Percentiles rank a stretch among this genome's conserved stretches.
These are phyloP conservation scores for Sitodiplosis mosellana DNA, from an alignment of 1,140 invertebrate species.

Conservation along the genomic window DNA sequence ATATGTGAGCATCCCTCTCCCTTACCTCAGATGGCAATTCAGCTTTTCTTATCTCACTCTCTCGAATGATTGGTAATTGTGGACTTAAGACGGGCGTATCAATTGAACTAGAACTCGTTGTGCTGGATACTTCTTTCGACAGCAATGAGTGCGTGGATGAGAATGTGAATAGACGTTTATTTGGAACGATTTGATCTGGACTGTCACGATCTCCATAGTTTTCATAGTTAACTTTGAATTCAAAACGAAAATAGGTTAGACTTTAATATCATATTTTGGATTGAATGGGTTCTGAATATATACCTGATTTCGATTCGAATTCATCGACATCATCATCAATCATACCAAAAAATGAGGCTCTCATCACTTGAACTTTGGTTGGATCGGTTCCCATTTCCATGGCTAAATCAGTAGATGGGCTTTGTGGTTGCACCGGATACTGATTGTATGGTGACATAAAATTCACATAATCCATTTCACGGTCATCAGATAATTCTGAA, in stretches of 20 bases:
- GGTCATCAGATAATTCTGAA: too few species aligned
- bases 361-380: constrained; percentile 65
- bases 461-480: too few species aligned
- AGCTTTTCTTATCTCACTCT: neutral
- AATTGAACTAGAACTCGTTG: neutral
- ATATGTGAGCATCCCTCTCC: too few species aligned
- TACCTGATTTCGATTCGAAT: constrained; percentile 6
- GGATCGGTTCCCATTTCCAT: constrained; percentile 35
- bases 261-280: neutral
- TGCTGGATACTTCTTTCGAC: constrained; percentile 2
- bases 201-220: constrained; percentile 3
- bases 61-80: neutral
- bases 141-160: constrained; percentile 3
- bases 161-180: neutral
- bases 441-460: neutral
- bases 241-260: neutral
- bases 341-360: constrained; percentile 45
- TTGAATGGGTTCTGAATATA: neutral
- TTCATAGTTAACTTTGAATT: neutral
- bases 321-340: constrained; percentile 11
- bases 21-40: neutral
- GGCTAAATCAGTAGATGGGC: constrained; percentile 36
- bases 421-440: constrained; percentile 10
- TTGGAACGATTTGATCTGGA: constrained; percentile 6
- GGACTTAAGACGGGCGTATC: neutral